Percentiles rank a stretch among this genome's conserved stretches.
Conservation (phyloP, 2,113 vertebrate genomes). For the Zosterops hypoxanthus region DNA sequence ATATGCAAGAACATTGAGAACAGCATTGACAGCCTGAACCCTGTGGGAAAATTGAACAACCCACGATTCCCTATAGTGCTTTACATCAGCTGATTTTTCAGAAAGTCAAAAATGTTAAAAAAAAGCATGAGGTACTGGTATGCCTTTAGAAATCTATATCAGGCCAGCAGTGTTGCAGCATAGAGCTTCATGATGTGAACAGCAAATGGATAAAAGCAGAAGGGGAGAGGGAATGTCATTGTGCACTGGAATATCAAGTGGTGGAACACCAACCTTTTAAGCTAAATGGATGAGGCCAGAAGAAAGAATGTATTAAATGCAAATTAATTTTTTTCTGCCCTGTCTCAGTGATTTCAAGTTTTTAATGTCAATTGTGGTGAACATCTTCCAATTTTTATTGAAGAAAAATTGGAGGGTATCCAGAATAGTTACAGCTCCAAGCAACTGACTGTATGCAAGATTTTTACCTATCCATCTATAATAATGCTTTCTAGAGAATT, state of each 20-base stretch:
- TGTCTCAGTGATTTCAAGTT: background rate
- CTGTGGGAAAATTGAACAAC: background rate
- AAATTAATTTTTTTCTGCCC: background rate
- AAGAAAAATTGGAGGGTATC: background rate
- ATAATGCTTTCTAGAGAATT: background rate
- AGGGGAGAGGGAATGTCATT: background rate
- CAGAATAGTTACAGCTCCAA: background rate
- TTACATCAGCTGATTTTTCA: constrained; percentile 6
- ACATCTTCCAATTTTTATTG: background rate
- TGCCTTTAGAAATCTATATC: constrained; percentile 21
- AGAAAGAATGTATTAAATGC: background rate
- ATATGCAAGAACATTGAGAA: constrained; percentile 18
- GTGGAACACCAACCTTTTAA: background rate
- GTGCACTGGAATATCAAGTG: background rate
- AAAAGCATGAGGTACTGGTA: background rate
- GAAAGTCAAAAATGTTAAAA: background rate
- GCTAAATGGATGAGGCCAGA: background rate
- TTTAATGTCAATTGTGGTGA: background rate
- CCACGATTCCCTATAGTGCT: background rate
- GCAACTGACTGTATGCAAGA: background rate
- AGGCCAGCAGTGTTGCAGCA: background rate
- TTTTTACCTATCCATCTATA: background rate
- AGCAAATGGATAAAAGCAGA: background rate
- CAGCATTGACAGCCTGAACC: background rate
- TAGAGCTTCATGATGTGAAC: background rate